Conservation (phyloP, 2,888 invertebrate species). For the Hirtodrosophila confusa region DNA sequence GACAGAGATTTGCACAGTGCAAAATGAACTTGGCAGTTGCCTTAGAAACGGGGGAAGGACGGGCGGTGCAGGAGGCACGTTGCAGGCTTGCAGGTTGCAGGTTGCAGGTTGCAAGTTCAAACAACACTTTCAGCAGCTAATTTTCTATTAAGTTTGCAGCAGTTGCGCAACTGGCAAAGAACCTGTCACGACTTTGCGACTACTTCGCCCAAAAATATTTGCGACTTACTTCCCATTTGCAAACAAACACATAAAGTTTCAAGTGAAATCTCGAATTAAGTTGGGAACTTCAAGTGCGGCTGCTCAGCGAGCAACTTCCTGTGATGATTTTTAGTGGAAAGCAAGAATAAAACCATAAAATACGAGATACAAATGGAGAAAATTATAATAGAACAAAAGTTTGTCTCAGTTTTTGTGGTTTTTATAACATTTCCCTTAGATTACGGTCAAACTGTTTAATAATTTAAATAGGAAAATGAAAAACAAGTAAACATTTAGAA, state of each 20-base stretch:
- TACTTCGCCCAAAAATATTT: slow-evolving; percentile 37
- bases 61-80: slow-evolving; percentile 5
- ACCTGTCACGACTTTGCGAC: slow-evolving; percentile 52
- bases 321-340: slow-evolving; percentile 6
- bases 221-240: slow-evolving; percentile 38
- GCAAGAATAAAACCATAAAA: slow-evolving; percentile 22
- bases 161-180: slow-evolving; percentile 38
- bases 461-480: too few species aligned
- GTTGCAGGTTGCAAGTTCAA: slow-evolving; percentile 57
- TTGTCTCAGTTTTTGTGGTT: not conserved
- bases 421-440: not conserved
- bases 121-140: slow-evolving; percentile 62
- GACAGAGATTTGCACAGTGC: slow-evolving; percentile 57
- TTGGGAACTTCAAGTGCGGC: slow-evolving; percentile 9
- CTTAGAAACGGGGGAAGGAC: slow-evolving; percentile 4
- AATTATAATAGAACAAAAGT: slow-evolving; percentile 32
- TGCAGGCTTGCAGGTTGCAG: slow-evolving; percentile 16
- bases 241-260: slow-evolving; percentile 50
- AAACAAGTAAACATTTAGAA: too few species aligned
- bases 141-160: slow-evolving; percentile 62
- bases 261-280: slow-evolving; percentile 42
- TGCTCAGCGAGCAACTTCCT: too few species aligned
- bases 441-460: not conserved
- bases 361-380: slow-evolving; percentile 19
- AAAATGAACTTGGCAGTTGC: slow-evolving; percentile 69